Evolutionary conservation across 2,113 vertebrate genomes (phyloP).

Genomic region (Pterocles gutturalis): DNA sequence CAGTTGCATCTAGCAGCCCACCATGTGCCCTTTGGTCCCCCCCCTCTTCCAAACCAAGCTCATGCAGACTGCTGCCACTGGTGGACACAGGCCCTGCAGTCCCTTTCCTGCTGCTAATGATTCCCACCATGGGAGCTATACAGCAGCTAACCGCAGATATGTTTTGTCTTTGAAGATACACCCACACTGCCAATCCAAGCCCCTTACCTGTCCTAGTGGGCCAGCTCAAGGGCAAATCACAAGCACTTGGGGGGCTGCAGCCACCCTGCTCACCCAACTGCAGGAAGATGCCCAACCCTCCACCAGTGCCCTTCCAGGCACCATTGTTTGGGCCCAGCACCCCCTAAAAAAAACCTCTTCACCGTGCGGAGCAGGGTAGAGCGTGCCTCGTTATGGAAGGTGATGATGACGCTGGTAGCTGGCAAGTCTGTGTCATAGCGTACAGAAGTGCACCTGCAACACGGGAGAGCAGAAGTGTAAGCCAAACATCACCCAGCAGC

Average conservation of each 20-base stretch:
- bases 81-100: neutral
- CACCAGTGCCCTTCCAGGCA: neutral
- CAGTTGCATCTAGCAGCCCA: neutral
- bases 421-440: slow-evolving; percentile 88
- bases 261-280: neutral
- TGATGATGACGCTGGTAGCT: slow-evolving; percentile 92
- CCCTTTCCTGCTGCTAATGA: neutral
- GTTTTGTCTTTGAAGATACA: neutral
- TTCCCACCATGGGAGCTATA: fast-evolving
- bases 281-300: neutral
- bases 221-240: neutral
- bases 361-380: slow-evolving; percentile 94
- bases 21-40: neutral
- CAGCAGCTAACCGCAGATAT: neutral
- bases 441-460: slow-evolving; percentile 87
- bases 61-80: neutral
- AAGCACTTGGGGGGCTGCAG: neutral
- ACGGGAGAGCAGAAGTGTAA: neutral
- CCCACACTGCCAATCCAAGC: neutral
- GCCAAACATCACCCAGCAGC: neutral
- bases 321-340: fast-evolving
- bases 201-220: neutral
- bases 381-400: slow-evolving; percentile 97
- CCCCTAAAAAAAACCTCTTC: slow-evolving; percentile 90
- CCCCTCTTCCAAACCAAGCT: neutral